Base-by-base conservation (phyloP, 2,113 vertebrate species). In the Neodontobutis hainanensis region DNA sequence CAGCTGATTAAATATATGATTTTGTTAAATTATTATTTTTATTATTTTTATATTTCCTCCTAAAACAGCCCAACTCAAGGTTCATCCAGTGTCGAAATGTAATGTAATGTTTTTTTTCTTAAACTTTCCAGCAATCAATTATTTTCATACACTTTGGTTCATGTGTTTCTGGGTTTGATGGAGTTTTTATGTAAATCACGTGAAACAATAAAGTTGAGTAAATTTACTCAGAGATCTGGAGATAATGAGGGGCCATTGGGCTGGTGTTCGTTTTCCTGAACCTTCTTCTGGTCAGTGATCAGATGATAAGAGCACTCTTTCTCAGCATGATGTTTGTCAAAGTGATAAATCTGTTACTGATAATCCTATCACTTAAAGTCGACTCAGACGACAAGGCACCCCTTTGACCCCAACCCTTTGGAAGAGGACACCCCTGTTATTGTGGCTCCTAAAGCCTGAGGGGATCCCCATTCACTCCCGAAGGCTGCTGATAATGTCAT, bases 251-350 rank as follows among this genome's bases (percentile, higher is more conserved):
- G 47, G 70, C 40, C 80, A 71, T 73, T 81, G 87, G 88, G 90
- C 90, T 88, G 88, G 89, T 75, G 73, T 77, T 71, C 65, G 61
- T 71, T 84, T 89, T 27, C 82, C 64, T 82, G 83, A 85, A 80
- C 78, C 49, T 11, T 59, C 67, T 32, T 81, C 85, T 89, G 89
- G 88, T 91, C 90, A 74, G n/a, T 61, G 74, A 84, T 87, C 81
- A 78, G 59, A 73, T 27, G 19, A 27, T 27, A 27, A 27, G 57
- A 60, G 60, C 62, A 11, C 68, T 65, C 69, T 34, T 75, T 80
- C 51, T 81, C 73, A 16, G 58, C 48, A 38, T 65, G 5, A 7
- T 55, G 64, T 68, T 34, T 77, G 47, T 65, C 61, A 59, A 61
- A 55, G 71, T 72, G 53, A 79, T 83, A 65, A 64, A 77, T 68